Base-by-base conservation (phyloP, 2,113 vertebrate species). In the Festucalex cinctus region DNA sequence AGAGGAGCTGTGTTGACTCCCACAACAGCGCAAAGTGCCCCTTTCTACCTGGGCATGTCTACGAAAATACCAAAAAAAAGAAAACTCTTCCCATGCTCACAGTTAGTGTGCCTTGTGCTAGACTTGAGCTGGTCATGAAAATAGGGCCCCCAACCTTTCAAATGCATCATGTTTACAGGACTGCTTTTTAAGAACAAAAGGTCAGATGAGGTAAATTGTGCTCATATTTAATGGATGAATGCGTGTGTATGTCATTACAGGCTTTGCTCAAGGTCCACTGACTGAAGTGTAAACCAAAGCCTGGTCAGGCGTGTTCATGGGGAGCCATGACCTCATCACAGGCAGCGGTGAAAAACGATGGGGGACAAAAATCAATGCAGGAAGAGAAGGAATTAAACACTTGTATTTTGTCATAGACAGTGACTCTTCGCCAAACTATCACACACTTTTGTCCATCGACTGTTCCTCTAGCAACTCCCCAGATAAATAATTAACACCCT, bases 401-500 rank as follows among this genome's bases (percentile, higher is more conserved):
- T 10, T 61, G 60, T 63, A 51, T 80, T 74, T 61, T 78, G 63
- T 73, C 28, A 63, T 22, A 48, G 37, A 56, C 13, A 73, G 72
- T 82, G 77, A 85, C 73, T 85, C 82, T 77, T 87, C 65, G 54
- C 76, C 67, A 24, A 59, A 68, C 68, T 51, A 69, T 61, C 35
- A 63, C 70, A 74, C 75, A 56, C 68, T 68, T 77, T 70, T 72
- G 68, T 69, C 75, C 73, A 56, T 60, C 56, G 59, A 67, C 51
- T 59, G 75, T 51, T 54, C 63, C 73, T 65, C 63, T 68, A 41
- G 13, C 44, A 73, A 35, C 66, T 49, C 26, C 43, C 37, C 0
- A 44, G 71, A 80, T 87, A 65, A 86, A 83, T 88, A 79, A 89
- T 79, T 84, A 72, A 85, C 74, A 61, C 24, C n/a, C 59, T 71